A percentile compares a stretch with the other conserved stretches of the same genome.
Conservation (phyloP, 2,888 invertebrate genomes). For the Hypercompe scribonia region DNA sequence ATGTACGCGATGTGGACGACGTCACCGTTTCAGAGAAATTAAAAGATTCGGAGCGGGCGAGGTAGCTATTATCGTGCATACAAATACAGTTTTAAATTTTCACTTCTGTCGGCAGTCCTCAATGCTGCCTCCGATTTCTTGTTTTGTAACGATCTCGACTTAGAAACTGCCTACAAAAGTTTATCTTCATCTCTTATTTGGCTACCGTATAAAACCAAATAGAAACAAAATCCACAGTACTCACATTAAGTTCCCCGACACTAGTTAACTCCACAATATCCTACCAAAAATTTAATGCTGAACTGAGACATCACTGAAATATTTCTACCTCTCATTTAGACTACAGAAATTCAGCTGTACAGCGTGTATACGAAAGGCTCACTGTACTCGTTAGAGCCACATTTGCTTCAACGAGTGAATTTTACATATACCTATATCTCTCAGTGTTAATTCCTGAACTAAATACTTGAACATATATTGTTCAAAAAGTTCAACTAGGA, state of each 20-base stretch:
- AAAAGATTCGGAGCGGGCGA: no score
- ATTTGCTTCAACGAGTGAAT: background rate
- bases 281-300: background rate
- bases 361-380: background rate
- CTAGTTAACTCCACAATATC: background rate
- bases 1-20: no score
- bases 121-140: no score
- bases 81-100: no score
- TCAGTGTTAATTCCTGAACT: background rate
- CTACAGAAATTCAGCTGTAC: background rate
- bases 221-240: background rate
- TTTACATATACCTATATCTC: slow-evolving; percentile 1
- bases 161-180: background rate
- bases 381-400: slow-evolving; percentile 4
- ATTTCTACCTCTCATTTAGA: background rate
- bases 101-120: no score
- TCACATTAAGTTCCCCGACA: background rate
- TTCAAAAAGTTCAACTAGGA: background rate
- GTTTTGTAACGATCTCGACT: background rate
- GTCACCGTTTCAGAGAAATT: no score
- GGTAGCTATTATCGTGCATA: no score
- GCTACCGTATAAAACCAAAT: background rate
- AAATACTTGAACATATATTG: background rate
- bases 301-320: background rate
- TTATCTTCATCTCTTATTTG: background rate